These are phyloP conservation scores for Oostethus manadensis DNA, from an alignment of 2,113 vertebrate genomes.

Conservation along the genomic window DNA sequence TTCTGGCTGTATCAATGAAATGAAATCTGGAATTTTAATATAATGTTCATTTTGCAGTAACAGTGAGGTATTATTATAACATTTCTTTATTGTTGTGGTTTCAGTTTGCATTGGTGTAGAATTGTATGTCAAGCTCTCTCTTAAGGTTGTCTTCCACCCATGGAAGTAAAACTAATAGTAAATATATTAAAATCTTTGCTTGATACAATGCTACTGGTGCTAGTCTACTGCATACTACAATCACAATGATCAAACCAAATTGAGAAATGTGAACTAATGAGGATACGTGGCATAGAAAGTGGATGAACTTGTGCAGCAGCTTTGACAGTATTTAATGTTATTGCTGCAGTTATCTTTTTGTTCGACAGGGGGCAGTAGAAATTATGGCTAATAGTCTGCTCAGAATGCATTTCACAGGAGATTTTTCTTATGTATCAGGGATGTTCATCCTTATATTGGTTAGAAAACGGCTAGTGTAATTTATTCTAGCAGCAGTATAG, in stretches of 20 bases:
- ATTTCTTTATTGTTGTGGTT: neutral
- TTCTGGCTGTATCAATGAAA: constrained; percentile 1
- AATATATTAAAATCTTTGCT: too few relatives aligned
- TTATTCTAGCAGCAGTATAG: constrained; percentile 4
- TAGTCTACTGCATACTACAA: too few relatives aligned
- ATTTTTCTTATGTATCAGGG: neutral
- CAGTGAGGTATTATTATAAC: neutral
- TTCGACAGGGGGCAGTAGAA: constrained; percentile 57
- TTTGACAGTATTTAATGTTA: neutral
- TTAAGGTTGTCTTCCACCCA: too few relatives aligned
- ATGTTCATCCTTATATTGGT: constrained; percentile 20
- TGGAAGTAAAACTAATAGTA: too few relatives aligned
- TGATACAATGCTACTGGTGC: too few relatives aligned
- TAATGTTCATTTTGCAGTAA: neutral
- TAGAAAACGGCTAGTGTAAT: constrained; percentile 5
- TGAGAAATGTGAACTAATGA: too few relatives aligned
- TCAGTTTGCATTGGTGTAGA: neutral
- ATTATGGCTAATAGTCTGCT: neutral
- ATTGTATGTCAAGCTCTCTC: too few relatives aligned
- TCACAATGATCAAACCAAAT: too few relatives aligned
- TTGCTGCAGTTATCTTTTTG: constrained; percentile 11
- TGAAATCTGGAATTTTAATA: neutral
- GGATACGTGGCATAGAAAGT: too few relatives aligned
- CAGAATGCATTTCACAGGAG: constrained; percentile 10
- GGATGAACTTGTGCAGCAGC: neutral